These are phyloP conservation scores for Salpingus planirostris DNA, from an alignment of 2,888 invertebrate species.

Conservation along the genomic window DNA sequence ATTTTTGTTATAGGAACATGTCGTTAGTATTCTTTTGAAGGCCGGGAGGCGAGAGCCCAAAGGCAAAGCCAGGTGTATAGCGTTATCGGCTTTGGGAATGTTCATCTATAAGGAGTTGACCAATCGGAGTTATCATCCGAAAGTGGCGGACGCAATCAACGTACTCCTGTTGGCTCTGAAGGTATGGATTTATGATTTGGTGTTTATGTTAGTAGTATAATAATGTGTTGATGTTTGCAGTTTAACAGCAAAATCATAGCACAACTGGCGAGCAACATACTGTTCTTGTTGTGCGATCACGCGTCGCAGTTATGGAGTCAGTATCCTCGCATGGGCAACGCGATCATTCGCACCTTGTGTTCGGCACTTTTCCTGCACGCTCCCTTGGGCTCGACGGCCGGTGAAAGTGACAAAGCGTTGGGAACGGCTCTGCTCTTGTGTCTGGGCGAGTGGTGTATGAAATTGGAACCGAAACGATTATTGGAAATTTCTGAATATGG, in stretches of 20 bases:
- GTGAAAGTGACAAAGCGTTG: constrained; percentile 60
- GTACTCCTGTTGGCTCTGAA: constrained; percentile 59
- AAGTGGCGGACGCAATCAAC: constrained; percentile 58
- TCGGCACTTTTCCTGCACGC: constrained; percentile 42
- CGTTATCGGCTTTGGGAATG: constrained; percentile 75
- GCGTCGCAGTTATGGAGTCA: constrained; percentile 59
- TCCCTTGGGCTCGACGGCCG: constrained; percentile 44
- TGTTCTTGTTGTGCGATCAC: constrained; percentile 71
- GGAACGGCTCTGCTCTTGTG: constrained; percentile 78
- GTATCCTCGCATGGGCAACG: constrained; percentile 58
- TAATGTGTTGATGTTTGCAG: constrained; percentile 42
- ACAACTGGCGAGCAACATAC: constrained; percentile 74
- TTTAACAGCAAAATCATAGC: constrained; percentile 73
- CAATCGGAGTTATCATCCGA: constrained; percentile 53
- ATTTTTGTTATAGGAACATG: constrained; percentile 59
- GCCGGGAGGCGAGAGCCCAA: constrained; percentile 85
- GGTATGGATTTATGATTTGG: constrained; percentile 38
- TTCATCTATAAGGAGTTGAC: constrained; percentile 59
- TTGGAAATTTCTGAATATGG: constrained; percentile 45
- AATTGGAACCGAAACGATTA: constrained; percentile 60
- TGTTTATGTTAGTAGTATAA: constrained; percentile 53
- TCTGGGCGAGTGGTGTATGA: constrained; percentile 90
- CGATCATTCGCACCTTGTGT: constrained; percentile 49
- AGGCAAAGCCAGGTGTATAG: constrained; percentile 79
- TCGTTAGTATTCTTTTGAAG: constrained; percentile 76